These are phyloP conservation scores for Pandemis cinnamomeana DNA, from an alignment of 2,888 invertebrate genomes.

Conservation along the genomic window DNA sequence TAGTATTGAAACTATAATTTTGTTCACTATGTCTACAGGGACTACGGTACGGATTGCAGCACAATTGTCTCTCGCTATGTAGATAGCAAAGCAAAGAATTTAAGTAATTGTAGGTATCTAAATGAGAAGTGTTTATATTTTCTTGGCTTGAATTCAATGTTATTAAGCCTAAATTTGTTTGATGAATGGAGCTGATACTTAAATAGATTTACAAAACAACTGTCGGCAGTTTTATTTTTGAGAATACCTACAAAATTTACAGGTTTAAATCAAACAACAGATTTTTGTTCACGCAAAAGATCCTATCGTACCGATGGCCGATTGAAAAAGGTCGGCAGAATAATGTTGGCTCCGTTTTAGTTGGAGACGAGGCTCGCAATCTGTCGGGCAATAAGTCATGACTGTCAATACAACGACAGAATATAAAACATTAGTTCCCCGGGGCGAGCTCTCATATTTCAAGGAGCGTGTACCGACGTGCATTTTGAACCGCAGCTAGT, in stretches of 20 bases:
- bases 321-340: constrained; percentile 39
- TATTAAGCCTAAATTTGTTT: not conserved
- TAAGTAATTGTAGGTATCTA: not conserved
- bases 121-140: not conserved
- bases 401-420: constrained; percentile 75
- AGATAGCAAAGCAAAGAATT: not conserved
- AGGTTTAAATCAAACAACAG: constrained; percentile 38
- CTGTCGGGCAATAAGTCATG: constrained; percentile 72
- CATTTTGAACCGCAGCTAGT: constrained; percentile 61
- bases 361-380: constrained; percentile 54
- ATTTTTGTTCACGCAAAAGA: constrained; percentile 33
- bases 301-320: constrained; percentile 34
- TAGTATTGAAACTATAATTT: not conserved
- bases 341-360: constrained; percentile 43
- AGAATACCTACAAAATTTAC: constrained; percentile 43
- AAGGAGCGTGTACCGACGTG: constrained; percentile 64
- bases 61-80: constrained; percentile 3
- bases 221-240: constrained; percentile 41
- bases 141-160: not conserved
- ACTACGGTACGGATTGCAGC: not conserved
- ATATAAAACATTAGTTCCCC: constrained; percentile 75
- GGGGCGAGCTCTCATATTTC: constrained; percentile 69
- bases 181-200: not conserved
- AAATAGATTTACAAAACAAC: not conserved
- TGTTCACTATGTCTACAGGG: not conserved